phyloP scores from a whole-genome alignment of 2,888 invertebrate species.

The Stenodera caucasica region DNA sequence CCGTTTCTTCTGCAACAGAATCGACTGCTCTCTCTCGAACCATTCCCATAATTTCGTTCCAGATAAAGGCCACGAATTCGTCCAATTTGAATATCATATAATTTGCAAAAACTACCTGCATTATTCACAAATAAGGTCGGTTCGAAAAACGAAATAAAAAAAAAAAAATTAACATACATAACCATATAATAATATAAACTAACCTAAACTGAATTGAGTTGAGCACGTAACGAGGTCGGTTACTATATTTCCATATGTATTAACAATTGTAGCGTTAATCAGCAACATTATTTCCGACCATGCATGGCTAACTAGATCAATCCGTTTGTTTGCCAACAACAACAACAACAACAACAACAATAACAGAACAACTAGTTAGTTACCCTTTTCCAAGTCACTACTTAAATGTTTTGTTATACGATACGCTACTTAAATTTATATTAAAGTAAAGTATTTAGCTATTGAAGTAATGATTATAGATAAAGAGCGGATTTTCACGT shows the following conservation, averaged over 20 bases:
- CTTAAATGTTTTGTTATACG: slow-evolving; percentile 9
- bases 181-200: slow-evolving; percentile 10
- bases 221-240: slow-evolving; percentile 29
- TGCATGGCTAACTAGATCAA: slow-evolving; percentile 23
- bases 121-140: neutral
- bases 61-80: neutral
- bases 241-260: slow-evolving; percentile 22
- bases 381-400: slow-evolving; percentile 17
- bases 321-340: slow-evolving; percentile 21
- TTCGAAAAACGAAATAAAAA: neutral
- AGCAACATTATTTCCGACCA: slow-evolving; percentile 31
- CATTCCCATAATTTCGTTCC: too few species aligned
- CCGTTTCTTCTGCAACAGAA: too few species aligned
- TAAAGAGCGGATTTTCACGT: slow-evolving; percentile 16
- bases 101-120: neutral
- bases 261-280: slow-evolving; percentile 32
- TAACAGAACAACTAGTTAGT: neutral
- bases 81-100: neutral
- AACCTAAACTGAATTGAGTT: slow-evolving; percentile 27
- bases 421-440: slow-evolving; percentile 19
- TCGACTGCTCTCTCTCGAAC: too few species aligned
- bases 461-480: too few species aligned
- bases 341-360: slow-evolving; percentile 1
- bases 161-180: neutral
- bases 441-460: neutral